These are phyloP conservation scores for Sebastes taczanowskii DNA, from an alignment of 2,797 vertebrate genomes.

Conservation along the genomic window DNA sequence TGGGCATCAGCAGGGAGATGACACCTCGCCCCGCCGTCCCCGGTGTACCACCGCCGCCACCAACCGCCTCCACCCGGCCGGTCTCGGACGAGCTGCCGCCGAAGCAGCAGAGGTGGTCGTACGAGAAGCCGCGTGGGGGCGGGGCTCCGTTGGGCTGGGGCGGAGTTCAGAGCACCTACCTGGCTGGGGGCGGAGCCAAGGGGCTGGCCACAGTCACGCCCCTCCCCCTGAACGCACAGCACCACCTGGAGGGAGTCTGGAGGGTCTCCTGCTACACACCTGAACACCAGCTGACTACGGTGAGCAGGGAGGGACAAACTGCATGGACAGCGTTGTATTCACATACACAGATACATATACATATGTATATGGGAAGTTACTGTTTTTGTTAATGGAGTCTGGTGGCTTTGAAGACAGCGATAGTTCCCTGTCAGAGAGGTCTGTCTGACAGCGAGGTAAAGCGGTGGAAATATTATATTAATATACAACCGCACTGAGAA, in stretches of 20 bases:
- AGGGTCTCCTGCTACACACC: conserved; percentile 86
- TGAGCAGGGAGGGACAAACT: conserved; percentile 33
- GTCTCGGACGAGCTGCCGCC: conserved; percentile 18
- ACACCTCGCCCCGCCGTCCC: conserved; percentile 49
- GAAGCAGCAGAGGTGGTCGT: conserved; percentile 52
- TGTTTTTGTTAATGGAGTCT: not conserved
- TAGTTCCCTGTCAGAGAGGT: too few relatives aligned
- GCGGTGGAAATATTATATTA: too few relatives aligned
- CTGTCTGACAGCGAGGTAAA: too few relatives aligned
- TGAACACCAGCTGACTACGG: conserved; percentile 69
- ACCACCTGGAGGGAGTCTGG: conserved; percentile 92
- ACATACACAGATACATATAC: not conserved
- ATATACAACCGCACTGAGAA: too few relatives aligned
- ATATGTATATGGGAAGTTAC: too few relatives aligned
- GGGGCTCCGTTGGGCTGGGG: conserved; percentile 67
- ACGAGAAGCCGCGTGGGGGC: conserved; percentile 62
- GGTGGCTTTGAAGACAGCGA: not conserved
- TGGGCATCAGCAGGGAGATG: conserved; percentile 68
- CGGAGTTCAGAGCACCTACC: conserved; percentile 72
- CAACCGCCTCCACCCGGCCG: not conserved
- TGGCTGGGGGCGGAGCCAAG: conserved; percentile 78
- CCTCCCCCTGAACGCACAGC: conserved; percentile 86
- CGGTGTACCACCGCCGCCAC: not conserved
- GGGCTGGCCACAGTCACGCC: conserved; percentile 91
- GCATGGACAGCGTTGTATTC: not conserved